phyloP scores from a whole-genome alignment of 2,797 vertebrate genomes.

The Sebastes hubbsi region DNA sequence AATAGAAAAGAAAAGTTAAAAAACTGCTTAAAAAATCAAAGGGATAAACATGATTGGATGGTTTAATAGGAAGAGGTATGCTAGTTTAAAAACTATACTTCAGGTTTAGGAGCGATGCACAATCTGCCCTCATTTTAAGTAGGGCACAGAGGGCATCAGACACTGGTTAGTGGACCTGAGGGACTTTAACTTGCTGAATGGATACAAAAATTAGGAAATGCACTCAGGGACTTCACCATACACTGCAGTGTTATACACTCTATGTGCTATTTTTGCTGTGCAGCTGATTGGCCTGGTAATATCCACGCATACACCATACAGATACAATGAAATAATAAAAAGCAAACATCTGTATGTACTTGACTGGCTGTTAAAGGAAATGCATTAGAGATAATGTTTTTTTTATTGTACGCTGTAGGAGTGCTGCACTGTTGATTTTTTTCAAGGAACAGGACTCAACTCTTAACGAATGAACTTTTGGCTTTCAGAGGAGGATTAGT shows the following conservation, averaged over 20 bases:
- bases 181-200: not conserved
- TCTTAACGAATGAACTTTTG: not conserved
- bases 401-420: not conserved
- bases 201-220: not conserved
- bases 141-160: not conserved
- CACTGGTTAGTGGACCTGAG: not conserved
- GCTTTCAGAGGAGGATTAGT: not conserved
- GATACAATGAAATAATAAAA: not conserved
- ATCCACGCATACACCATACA: not conserved
- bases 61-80: not conserved
- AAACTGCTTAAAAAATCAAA: not conserved
- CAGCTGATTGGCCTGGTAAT: not conserved
- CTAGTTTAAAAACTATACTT: not conserved
- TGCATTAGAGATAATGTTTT: not conserved
- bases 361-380: not conserved
- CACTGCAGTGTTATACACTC: not conserved
- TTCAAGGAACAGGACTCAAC: not conserved
- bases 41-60: not conserved
- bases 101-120: not conserved
- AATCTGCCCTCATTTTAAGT: not conserved
- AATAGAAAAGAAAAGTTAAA: too few relatives aligned
- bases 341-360: not conserved
- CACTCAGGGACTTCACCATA: not conserved
- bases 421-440: not conserved
- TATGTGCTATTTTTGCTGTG: not conserved